Evolutionary conservation across 2,888 invertebrate species (phyloP), one percentile per base, ranked within the genome.

Genomic region (Artemia sp.): DNA sequence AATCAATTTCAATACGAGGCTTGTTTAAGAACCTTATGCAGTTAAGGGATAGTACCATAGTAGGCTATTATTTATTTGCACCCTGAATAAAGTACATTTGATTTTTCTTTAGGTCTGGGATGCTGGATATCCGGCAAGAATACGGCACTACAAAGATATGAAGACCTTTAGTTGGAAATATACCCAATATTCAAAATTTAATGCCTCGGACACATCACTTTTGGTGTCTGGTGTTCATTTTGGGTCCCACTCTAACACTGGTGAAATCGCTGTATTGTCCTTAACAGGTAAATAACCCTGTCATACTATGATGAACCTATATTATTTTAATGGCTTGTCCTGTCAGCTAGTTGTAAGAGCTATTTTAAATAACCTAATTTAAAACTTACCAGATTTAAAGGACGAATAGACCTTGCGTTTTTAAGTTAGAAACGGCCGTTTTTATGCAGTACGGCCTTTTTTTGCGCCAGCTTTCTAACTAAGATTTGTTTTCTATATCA

Each of bases 231-330:
- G 91, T 14, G 89, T 90, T 66, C 87, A 89, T 78, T 88, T 88
- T 79, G 89, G 89, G 10, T 82, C 83, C 58, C 85, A 86, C 73
- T 87, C 85, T 74, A 89, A 88, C 1, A 88, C 88, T 0, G 91
- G 91, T 11, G 91, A 91, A 82, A 90, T 91, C 72, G 89, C 88
- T n/a, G 88, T 91, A 12, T 91, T 90, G 76, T 85, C 84, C 77
- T 78, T 90, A 68, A 82, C 83, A 77, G 83, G 87, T 86, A 78
- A 77, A 75, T 72, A 51, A n/a, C 38, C 70, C 66, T 24, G n/a
- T 12, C 51, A 51, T 24, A 24, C 67, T 70, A 6, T 38, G 6
- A 38, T 38, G 38, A 38, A 38, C 38, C 4, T 38, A 6, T 38
- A 38, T 38, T 38, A 38, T 38, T 38, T 14, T 12, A 68, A n/a